Percentiles rank a stretch among this genome's conserved stretches.
Evolutionary conservation across 1,140 invertebrate genomes (phyloP).

Genomic region (Palaemon carinicauda): DNA sequence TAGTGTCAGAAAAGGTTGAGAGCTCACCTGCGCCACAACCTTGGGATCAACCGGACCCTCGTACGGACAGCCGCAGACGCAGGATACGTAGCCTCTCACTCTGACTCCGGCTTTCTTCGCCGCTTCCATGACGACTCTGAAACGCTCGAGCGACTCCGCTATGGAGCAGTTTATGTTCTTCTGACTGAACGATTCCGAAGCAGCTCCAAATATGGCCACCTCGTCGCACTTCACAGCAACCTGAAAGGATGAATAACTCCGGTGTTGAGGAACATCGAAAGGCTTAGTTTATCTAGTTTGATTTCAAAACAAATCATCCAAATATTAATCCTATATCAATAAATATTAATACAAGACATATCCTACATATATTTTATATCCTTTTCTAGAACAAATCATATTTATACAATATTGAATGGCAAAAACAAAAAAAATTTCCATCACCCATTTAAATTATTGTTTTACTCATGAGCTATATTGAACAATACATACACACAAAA

Average conservation of each 20-base stretch:
- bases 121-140: slow-evolving; percentile 70
- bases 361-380: no score
- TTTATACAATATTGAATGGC: no score
- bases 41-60: slow-evolving; percentile 84
- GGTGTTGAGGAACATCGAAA: no score
- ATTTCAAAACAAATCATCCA: no score
- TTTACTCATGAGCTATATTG: no score
- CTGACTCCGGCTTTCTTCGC: slow-evolving; percentile 78
- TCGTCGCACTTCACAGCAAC: slow-evolving; percentile 80
- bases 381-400: no score
- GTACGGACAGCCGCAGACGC: slow-evolving; percentile 94
- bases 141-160: slow-evolving; percentile 74
- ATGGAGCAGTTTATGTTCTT: slow-evolving; percentile 97
- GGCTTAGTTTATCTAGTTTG: no score
- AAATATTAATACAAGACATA: no score
- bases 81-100: slow-evolving; percentile 90
- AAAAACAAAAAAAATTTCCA: no score
- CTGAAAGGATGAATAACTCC: slow-evolving; percentile 23
- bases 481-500: no score
- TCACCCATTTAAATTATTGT: no score
- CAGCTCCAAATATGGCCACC: slow-evolving; percentile 94
- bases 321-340: no score
- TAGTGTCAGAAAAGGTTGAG: not conserved
- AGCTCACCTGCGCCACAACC: slow-evolving; percentile 77
- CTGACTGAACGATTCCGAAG: slow-evolving; percentile 89